Evolutionary conservation across 2,113 vertebrate genomes (phyloP).

Genomic region (Oryzias melastigma): DNA sequence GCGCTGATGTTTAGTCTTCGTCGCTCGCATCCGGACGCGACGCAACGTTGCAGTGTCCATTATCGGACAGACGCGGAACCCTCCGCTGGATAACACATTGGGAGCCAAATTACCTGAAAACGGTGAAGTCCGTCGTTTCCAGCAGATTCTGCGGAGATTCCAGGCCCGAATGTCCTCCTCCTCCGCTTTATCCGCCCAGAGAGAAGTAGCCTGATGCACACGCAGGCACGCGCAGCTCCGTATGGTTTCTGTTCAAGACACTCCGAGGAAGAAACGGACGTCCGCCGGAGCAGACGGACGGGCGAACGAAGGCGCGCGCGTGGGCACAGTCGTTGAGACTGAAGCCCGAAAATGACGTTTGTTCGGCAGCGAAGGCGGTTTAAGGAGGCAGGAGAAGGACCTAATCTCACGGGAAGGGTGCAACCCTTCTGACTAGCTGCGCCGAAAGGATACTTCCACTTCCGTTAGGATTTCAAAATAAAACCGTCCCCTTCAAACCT

Average conservation of each 20-base stretch:
- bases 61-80: constrained; percentile 5
- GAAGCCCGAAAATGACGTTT: constrained; percentile 37
- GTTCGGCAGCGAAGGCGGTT: constrained; percentile 34
- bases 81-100: not conserved
- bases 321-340: constrained; percentile 2
- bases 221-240: constrained; percentile 6
- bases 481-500: not conserved
- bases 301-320: not conserved
- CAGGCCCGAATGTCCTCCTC: constrained; percentile 75
- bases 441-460: not conserved
- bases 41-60: constrained; percentile 6
- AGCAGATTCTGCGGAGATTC: constrained; percentile 63
- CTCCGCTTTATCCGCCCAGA: constrained; percentile 69
- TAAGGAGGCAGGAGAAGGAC: constrained; percentile 52
- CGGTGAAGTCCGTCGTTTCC: constrained; percentile 53
- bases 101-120: constrained; percentile 66
- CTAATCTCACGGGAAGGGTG: constrained; percentile 47
- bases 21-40: not conserved
- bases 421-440: not conserved
- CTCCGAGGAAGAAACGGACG: constrained; percentile 25
- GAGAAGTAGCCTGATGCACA: constrained; percentile 33
- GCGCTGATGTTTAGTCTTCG: constrained; percentile 5
- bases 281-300: constrained; percentile 12
- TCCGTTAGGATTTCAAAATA: constrained; percentile 36
- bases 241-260: constrained; percentile 7